Percentiles rank a stretch among this genome's conserved stretches.
Evolutionary conservation across 2,113 vertebrate species (phyloP).

Genomic region (Phylloscopus trochilus): DNA sequence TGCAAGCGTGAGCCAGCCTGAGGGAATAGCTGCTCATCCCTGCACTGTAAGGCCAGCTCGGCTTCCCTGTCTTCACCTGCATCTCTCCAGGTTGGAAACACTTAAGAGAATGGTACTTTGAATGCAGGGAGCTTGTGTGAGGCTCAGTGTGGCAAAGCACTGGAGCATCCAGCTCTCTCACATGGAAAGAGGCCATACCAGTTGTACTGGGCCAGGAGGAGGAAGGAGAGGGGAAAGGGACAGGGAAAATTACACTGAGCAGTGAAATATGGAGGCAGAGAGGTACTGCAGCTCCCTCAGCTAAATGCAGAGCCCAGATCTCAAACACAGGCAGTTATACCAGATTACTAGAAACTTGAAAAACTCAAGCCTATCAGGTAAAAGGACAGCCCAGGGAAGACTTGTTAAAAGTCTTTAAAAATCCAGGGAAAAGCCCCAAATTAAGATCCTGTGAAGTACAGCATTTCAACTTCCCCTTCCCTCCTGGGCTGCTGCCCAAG

Average conservation of each 20-base stretch:
- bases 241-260: neutral
- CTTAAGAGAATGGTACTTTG: neutral
- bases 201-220: neutral
- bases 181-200: neutral
- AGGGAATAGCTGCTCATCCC: neutral
- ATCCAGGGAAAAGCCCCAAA: neutral
- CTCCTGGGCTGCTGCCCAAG: neutral
- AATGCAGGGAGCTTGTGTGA: neutral
- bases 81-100: neutral
- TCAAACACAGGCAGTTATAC: neutral
- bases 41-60: rapidly evolving
- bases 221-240: neutral
- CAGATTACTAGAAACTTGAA: neutral
- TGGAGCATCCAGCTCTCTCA: neutral
- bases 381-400: neutral
- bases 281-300: neutral
- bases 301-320: neutral
- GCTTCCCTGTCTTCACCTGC: neutral
- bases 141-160: neutral
- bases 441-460: neutral
- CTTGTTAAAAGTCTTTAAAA: neutral
- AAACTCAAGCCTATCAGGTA: neutral
- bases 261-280: neutral
- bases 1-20: neutral
- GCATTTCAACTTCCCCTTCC: neutral